Conservation (phyloP, 2,797 vertebrate species). For the Vireo griseus region DNA sequence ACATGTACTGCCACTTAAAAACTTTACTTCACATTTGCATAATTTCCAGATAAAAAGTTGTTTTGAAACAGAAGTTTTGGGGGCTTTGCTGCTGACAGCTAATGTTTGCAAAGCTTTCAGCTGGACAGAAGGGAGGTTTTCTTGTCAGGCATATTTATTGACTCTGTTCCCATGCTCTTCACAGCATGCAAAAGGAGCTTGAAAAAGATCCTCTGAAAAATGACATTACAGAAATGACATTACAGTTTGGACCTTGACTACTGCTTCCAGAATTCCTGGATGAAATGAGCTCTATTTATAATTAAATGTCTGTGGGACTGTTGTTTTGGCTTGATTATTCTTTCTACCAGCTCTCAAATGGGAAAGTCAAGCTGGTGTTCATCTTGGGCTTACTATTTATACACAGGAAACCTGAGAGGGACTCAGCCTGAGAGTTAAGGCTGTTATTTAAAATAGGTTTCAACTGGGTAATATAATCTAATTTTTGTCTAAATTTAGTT, state of each 20-base stretch:
- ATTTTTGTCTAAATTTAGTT: background rate
- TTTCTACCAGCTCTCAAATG: background rate
- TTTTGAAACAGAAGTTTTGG: background rate
- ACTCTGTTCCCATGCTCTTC: background rate
- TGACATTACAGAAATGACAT: background rate
- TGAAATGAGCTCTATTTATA: background rate
- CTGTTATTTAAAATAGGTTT: background rate
- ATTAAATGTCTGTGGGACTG: background rate
- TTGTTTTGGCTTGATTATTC: background rate
- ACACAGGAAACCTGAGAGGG: background rate
- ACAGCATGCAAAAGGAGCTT: background rate
- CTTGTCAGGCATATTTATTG: background rate
- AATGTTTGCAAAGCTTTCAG: background rate
- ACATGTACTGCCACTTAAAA: fast-evolving
- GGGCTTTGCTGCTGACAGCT: background rate
- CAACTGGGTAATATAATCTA: background rate
- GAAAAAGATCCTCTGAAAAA: background rate
- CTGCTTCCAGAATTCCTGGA: background rate
- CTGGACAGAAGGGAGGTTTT: background rate
- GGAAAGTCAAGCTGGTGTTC: background rate
- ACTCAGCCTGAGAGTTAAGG: background rate
- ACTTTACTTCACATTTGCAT: background rate
- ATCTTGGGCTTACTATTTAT: background rate
- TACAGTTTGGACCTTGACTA: background rate
- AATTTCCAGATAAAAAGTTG: background rate